Base-by-base conservation (phyloP, 2,888 invertebrate genomes). In the Doris montereyensis region DNA sequence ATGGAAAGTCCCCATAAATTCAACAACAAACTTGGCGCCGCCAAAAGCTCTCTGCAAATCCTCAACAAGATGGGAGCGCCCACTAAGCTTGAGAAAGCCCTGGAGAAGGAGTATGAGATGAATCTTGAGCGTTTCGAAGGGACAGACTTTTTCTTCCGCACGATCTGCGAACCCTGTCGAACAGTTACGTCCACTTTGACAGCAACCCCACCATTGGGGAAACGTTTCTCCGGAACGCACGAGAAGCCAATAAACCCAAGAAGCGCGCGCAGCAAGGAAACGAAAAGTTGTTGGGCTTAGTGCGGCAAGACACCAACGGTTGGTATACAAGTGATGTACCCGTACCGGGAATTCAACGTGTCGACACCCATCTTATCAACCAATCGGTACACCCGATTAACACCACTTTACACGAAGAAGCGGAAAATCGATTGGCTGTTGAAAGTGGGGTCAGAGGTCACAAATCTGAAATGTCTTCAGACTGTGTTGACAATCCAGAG, bases 71-170 rank as follows among this genome's bases (percentile, higher is more conserved):
- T 80, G 10, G 88, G 88, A 10, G 73, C 77, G 28, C 86, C 86
- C 26, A 86, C 88, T 0, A 86, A 84, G 57, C 83, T 88, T 5
- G 88, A 88, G 78, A 81, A 82, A 30, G 85, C 86, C 34, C 80
- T 88, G 1, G 83, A 85, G 2, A 83, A 85, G 73, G 85, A 86
- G 76, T 81, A 86, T 21, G 85, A 87, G 77, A 77, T 85, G n/a
- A 85, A 83, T 57, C 74, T 87, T 24, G 85, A 86, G 68, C 76
- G 34, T 84, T 85, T 32, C 82, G 87, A 24, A 85, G 85, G 52
- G 82, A 85, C n/a, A 81, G 84, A n/a, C 85, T 86, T 57, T 83
- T 77, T 26, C 21, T 60, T 3, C 32, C 75, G 4, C 24, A 21
- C 10, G 78, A 78, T 13, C 26, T 74, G 41, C 34, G 17, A 32